Evolutionary conservation across 2,113 vertebrate species (phyloP).

Genomic region (Cyprichromis sp.): DNA sequence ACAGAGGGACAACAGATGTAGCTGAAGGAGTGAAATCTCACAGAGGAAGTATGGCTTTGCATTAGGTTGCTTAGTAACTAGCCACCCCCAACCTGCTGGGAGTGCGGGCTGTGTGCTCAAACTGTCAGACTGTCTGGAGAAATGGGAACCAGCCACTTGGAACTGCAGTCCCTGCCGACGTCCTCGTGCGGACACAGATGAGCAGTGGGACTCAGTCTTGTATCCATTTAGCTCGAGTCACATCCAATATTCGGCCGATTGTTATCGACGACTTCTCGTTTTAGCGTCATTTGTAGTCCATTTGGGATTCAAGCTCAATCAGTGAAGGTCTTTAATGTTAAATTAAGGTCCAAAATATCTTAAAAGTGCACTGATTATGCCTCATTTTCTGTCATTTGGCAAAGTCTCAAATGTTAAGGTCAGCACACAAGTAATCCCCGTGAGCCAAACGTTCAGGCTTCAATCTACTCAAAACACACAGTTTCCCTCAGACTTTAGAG

Average conservation of each 20-base stretch:
- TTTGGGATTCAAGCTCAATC: background rate
- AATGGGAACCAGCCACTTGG: slow-evolving; percentile 20
- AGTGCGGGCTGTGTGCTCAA: slow-evolving; percentile 39
- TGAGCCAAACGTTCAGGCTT: background rate
- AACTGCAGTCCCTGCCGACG: background rate
- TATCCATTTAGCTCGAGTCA: background rate
- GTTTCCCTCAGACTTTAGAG: background rate
- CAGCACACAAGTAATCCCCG: background rate
- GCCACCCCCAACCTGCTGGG: slow-evolving; percentile 39
- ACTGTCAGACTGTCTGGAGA: slow-evolving; percentile 49
- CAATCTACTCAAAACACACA: background rate
- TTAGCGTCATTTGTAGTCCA: background rate
- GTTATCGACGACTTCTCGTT: background rate
- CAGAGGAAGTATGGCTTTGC: slow-evolving; percentile 24
- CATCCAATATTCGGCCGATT: background rate
- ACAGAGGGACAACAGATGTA: background rate
- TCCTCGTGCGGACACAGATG: background rate
- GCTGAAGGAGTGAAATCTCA: slow-evolving; percentile 13
- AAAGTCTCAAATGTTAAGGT: background rate
- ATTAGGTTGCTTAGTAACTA: slow-evolving; percentile 57
- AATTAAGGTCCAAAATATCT: background rate
- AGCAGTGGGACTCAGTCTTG: background rate
- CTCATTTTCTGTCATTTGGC: background rate
- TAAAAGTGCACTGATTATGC: background rate
- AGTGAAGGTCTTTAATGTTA: background rate